Evolutionary conservation across 2,113 vertebrate species (phyloP), one percentile per base, ranked within the genome.

Genomic region (Picathartes gymnocephalus): DNA sequence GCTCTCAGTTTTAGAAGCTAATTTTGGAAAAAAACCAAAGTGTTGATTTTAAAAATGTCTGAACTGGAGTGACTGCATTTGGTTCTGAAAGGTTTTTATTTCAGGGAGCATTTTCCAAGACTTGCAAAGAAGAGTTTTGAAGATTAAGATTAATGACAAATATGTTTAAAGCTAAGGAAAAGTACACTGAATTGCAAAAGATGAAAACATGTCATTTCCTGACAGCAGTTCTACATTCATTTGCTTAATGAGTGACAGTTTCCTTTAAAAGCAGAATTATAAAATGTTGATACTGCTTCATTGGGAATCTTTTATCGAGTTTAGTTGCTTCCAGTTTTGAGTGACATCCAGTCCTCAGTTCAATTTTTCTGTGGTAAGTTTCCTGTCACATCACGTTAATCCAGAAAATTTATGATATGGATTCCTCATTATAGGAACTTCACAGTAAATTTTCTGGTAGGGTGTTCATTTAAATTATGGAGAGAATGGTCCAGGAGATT

Each of bases 61-160:
- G 3, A 61, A 80, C 57, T 60, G 3, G n/a, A 77, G 31, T 54
- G n/a, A 22, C 47, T 86, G 58, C 17, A 22, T 47, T 69, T 79
- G 35, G 16, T 51, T 93, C 51, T 58, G 13, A 81, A 45, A 27
- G 44, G 61, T 22, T 88, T 24, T 69, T 89, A 79, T 58, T 90
- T 96, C 39, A 85, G 80, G 37, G 70, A 66, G 37, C 27, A 31
- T 22, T 87, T 92, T 79, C 71, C 40, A 92, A 42, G 78, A 78
- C 35, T 86, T 92, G 10, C 74, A 66, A 53, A 24, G 80, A 73
- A 58, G 44, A 40, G 24, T 44, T 76, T 66, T 64, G 80, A 83
- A 90, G 35, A 88, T 94, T 79, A 84, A 66, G 40, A 71, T 90
- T 95, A 88, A 86, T 61, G 54, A 72, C 31, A 95, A 92, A 68